Evolutionary conservation across 2,113 vertebrate species (phyloP), one percentile per base, ranked within the genome.

Genomic region (Leptobrachium ailaonicum): DNA sequence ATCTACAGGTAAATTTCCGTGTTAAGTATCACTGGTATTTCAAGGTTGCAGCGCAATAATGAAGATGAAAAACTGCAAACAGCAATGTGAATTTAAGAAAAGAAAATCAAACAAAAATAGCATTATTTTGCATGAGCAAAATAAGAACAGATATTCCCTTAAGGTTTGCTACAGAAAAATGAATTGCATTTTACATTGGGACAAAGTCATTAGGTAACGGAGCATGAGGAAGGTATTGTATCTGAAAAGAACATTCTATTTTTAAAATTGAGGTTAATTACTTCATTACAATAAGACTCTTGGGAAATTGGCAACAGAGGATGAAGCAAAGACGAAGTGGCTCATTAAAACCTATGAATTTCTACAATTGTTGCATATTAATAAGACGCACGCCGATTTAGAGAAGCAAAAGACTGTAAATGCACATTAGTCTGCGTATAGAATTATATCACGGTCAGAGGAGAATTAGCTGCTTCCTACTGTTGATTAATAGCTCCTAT

Each of bases 201-300:
- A 80, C 77, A 74, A 74, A 68, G n/a, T 73, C 66, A 62, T 64
- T 74, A 56, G 63, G 71, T 74, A 80, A 80, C 64, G 3, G 64
- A 74, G 53, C 77, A 68, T 60, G 63, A 68, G 66, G 53, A 54
- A 80, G 13, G 64, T 68, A 62, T 42, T 47, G 62, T 47, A 68
- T 60, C 20, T 69, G 79, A 80, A 45, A 69, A 80, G 75, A 79
- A 67, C 13, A 62, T 66, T 45, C 79, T 80, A 80, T 80, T 74
- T 80, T 75, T 67, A 80, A 79, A 58, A 80, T 80, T 80, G 79
- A 80, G 79, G 79, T 80, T 80, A 80, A 80, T 80, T 80, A 67
- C 64, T 80, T 80, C 71, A 74, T 80, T 80, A 80, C 41, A 80
- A 80, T 80, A 74, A 68, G 41, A 68, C 79, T 66, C 79, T 68